These are phyloP conservation scores for Sthenelais limicola DNA, from an alignment of 2,888 invertebrate species.

Conservation along the genomic window DNA sequence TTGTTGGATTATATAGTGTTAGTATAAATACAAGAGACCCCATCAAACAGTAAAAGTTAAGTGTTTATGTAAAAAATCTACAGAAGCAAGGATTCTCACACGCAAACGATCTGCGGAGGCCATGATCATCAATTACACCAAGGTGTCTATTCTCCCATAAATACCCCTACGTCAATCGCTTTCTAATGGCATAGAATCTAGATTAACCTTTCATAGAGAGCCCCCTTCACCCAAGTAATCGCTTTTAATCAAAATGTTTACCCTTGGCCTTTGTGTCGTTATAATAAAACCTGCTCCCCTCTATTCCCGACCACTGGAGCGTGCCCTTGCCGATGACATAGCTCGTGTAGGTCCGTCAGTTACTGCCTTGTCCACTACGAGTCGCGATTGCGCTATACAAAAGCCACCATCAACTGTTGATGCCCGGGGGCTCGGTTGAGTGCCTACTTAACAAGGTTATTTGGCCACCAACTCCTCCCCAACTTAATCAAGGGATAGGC, in stretches of 20 bases:
- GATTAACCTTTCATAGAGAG: too few relatives aligned
- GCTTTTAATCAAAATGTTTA: constrained; percentile 35
- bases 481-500: neutral
- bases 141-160: constrained; percentile 3
- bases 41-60: too few relatives aligned
- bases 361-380: constrained; percentile 5
- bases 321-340: constrained; percentile 20
- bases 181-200: too few relatives aligned
- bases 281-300: constrained; percentile 29
- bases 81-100: too few relatives aligned
- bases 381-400: too few relatives aligned
- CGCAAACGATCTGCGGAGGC: too few relatives aligned
- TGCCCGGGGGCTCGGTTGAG: constrained; percentile 20
- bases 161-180: too few relatives aligned
- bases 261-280: constrained; percentile 1
- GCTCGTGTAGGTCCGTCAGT: constrained; percentile 14
- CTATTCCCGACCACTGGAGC: constrained; percentile 1
- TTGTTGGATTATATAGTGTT: too few relatives aligned
- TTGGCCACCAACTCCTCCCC: constrained; percentile 21
- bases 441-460: constrained; percentile 15
- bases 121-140: constrained; percentile 19
- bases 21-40: too few relatives aligned
- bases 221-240: too few relatives aligned
- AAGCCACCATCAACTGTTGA: neutral
- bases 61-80: too few relatives aligned